A percentile compares a stretch with the other conserved stretches of the same genome.
These are phyloP conservation scores for Papilio elwesi DNA, from an alignment of 2,888 invertebrate species.

Conservation along the genomic window DNA sequence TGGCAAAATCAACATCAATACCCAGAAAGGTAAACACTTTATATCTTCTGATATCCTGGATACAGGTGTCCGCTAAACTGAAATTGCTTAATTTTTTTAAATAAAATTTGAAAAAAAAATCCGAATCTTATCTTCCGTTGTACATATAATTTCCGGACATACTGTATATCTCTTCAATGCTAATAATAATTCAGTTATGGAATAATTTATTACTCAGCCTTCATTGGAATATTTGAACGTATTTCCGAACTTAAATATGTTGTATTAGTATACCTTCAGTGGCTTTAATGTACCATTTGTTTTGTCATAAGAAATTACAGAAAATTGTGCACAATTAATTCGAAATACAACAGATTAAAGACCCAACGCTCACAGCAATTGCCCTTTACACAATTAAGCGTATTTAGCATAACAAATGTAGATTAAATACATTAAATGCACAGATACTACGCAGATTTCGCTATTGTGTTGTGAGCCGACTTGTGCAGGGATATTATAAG, in stretches of 20 bases:
- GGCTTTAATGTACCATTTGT: background rate
- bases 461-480: background rate
- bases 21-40: too few species aligned
- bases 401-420: constrained; percentile 8
- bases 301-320: background rate
- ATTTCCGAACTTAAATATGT: background rate
- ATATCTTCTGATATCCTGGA: too few species aligned
- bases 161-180: too few species aligned
- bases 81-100: too few species aligned
- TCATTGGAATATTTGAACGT: too few species aligned
- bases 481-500: background rate
- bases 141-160: too few species aligned
- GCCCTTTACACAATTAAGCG: constrained; percentile 6
- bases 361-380: constrained; percentile 11
- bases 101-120: too few species aligned
- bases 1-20: too few species aligned
- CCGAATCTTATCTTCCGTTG: too few species aligned
- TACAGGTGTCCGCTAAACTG: too few species aligned
- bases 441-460: background rate
- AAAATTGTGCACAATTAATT: background rate
- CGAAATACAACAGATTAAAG: background rate
- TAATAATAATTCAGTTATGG: too few species aligned
- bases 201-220: too few species aligned
- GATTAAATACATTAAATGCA: background rate
- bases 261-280: background rate